Evolutionary conservation across 2,888 invertebrate genomes (phyloP).

Genomic region (Phrixothrix hirtus): DNA sequence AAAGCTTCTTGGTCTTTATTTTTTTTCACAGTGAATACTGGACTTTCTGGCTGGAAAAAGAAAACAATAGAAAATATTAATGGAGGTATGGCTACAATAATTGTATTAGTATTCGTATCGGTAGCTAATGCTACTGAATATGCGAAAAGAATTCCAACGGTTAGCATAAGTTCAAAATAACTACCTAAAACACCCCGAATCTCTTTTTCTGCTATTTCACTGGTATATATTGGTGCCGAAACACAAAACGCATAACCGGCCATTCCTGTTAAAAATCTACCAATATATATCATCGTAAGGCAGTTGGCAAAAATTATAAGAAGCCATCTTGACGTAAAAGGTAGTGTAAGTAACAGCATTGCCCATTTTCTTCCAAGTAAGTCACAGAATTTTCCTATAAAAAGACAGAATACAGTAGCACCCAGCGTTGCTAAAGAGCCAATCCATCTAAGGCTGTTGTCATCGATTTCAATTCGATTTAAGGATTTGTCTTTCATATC

Average conservation of each 20-base stretch:
- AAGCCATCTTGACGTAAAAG: constrained; percentile 75
- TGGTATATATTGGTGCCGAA: constrained; percentile 81
- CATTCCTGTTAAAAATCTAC: constrained; percentile 72
- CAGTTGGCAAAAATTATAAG: constrained; percentile 66
- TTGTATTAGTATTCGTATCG: constrained; percentile 63
- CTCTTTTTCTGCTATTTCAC: constrained; percentile 82
- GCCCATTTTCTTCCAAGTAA: constrained; percentile 72
- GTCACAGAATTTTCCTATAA: constrained; percentile 71
- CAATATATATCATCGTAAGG: constrained; percentile 65
- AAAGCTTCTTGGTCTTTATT: constrained; percentile 68
- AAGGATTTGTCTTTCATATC: constrained; percentile 59
- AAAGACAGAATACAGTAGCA: constrained; percentile 72
- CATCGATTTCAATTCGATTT: constrained; percentile 57
- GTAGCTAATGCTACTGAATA: constrained; percentile 59
- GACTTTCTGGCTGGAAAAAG: constrained; percentile 87
- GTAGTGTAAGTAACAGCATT: constrained; percentile 66
- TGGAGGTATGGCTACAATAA: constrained; percentile 69
- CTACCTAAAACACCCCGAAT: constrained; percentile 84
- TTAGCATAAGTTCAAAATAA: constrained; percentile 84
- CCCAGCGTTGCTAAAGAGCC: constrained; percentile 73
- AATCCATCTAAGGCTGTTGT: constrained; percentile 70
- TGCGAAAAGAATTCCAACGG: constrained; percentile 77
- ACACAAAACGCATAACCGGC: constrained; percentile 82
- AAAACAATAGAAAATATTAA: constrained; percentile 71
- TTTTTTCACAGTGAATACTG: constrained; percentile 70